Percentiles rank a stretch among this genome's conserved stretches.
Evolutionary conservation across 2,113 vertebrate species (phyloP).

Genomic region (Hipposideros armiger): DNA sequence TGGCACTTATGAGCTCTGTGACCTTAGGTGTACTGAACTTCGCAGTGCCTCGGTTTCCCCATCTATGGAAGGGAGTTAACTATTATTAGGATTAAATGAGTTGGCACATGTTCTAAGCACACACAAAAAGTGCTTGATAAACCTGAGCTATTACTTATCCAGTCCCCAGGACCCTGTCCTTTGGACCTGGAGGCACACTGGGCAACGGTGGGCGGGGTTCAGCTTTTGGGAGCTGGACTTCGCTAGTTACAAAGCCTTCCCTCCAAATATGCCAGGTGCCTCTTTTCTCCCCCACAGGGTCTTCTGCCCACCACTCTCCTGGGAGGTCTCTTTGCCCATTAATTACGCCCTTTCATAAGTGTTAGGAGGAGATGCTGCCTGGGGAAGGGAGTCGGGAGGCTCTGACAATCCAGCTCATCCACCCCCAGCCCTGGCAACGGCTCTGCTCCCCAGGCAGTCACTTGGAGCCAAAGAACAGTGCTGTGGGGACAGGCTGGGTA

Average conservation of each 20-base stretch:
- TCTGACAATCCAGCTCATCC: background rate
- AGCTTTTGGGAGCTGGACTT: background rate
- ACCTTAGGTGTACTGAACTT: background rate
- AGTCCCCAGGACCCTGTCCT: background rate
- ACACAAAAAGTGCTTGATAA: background rate
- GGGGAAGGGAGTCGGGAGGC: constrained; percentile 24
- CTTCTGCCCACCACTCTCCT: constrained; percentile 13
- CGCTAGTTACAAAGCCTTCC: background rate
- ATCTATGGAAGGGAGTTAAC: background rate
- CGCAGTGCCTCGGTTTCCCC: background rate
- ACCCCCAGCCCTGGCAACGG: constrained; percentile 70
- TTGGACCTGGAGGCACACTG: background rate
- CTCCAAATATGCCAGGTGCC: background rate
- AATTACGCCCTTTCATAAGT: constrained; percentile 15
- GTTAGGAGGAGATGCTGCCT: background rate
- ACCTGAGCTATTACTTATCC: background rate
- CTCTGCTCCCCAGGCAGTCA: constrained; percentile 14
- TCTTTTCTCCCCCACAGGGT: background rate
- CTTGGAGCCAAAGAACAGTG: constrained; percentile 68
- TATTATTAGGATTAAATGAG: background rate
- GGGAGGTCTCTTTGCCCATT: background rate
- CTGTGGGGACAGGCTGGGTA: constrained; percentile 70
- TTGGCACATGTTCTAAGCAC: background rate
- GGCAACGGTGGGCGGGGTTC: background rate
- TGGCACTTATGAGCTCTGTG: background rate